Percentiles rank a stretch among this genome's conserved stretches.
These are phyloP conservation scores for Thamnophis sirtalis DNA, from an alignment of 2,113 vertebrate genomes.

Conservation along the genomic window DNA sequence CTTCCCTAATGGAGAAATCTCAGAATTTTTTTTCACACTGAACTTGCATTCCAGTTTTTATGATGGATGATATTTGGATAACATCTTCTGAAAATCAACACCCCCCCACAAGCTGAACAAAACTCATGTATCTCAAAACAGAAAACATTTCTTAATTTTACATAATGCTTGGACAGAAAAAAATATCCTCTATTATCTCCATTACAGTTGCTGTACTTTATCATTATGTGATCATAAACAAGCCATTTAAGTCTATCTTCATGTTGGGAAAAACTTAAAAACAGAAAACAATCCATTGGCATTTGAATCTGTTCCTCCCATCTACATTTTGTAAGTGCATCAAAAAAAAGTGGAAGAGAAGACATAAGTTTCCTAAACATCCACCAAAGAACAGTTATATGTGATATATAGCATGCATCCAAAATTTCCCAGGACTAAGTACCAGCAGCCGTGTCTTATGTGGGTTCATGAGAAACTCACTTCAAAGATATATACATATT, in stretches of 20 bases:
- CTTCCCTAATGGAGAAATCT: not conserved
- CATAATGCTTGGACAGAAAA: not conserved
- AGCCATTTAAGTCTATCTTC: not conserved
- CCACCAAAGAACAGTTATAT: no score
- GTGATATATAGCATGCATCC: no score
- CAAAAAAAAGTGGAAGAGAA: no score
- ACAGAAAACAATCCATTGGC: not conserved
- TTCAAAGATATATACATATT: not conserved
- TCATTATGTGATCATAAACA: not conserved
- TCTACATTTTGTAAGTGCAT: no score
- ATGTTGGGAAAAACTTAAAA: not conserved
- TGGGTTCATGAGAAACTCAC: not conserved
- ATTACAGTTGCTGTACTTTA: not conserved
- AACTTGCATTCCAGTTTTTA: not conserved
- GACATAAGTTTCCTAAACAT: no score
- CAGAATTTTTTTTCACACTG: not conserved
- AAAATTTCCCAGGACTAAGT: no score
- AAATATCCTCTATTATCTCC: not conserved
- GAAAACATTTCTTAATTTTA: not conserved
- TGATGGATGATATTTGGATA: not conserved
- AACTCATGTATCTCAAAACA: not conserved
- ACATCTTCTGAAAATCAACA: not conserved
- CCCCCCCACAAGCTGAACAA: not conserved
- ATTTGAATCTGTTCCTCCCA: no score
- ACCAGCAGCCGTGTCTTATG: not conserved